A percentile compares a stretch with the other conserved stretches of the same genome.
Conservation (phyloP, 2,797 vertebrate species). For the Choloepus didactylus region DNA sequence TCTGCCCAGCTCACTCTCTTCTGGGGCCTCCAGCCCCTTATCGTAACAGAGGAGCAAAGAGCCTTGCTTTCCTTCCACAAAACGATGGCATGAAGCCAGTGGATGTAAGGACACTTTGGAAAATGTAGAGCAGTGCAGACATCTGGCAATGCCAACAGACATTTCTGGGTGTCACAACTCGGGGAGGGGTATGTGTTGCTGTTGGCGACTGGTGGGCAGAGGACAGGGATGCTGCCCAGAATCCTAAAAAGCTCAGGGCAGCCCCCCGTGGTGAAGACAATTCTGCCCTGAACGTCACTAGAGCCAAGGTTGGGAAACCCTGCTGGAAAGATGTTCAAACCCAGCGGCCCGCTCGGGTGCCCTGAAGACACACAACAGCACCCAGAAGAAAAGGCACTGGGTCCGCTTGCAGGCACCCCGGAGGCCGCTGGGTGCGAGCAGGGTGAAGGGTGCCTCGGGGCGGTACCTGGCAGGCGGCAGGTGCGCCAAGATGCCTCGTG, state of each 20-base stretch:
- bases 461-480: accelerated
- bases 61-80: background rate
- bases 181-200: background rate
- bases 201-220: background rate
- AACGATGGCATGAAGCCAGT: background rate
- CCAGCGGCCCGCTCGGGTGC: background rate
- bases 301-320: background rate
- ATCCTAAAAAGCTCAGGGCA: background rate
- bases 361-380: background rate
- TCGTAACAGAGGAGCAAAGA: background rate
- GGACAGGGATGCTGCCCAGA: background rate
- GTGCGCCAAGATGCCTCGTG: no score
- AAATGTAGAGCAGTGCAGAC: background rate
- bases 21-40: background rate
- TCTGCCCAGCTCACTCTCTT: background rate
- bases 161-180: background rate
- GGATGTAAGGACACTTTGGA: background rate
- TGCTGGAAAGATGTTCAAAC: background rate
- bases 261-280: background rate
- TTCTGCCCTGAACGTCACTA: background rate
- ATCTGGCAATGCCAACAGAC: background rate
- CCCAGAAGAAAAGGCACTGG: background rate
- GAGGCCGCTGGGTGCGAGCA: background rate
- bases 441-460: accelerated
- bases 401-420: background rate